Conservation (phyloP, 2,113 vertebrate genomes). For the Pelobates fuscus region DNA sequence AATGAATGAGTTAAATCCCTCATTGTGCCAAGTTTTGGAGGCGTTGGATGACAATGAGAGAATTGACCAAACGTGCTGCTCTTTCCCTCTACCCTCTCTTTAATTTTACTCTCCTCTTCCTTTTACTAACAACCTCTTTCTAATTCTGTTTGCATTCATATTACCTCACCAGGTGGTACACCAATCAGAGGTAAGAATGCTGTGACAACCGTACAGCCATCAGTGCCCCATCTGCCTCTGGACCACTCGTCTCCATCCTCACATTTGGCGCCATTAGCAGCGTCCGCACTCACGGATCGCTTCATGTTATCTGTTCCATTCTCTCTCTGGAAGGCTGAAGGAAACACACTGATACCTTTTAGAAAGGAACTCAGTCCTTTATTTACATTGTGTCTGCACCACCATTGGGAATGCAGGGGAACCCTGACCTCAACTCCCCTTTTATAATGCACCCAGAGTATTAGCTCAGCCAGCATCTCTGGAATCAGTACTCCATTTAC, state of each 20-base stretch:
- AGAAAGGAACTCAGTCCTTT: no score
- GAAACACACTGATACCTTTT: background rate
- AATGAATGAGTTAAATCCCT: background rate
- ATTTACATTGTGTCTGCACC: no score
- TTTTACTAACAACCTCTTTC: slow-evolving; percentile 91
- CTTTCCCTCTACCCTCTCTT: background rate
- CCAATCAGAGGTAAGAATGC: slow-evolving; percentile 99
- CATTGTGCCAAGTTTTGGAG: no score
- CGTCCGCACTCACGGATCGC: slow-evolving; percentile 53
- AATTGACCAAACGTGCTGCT: background rate
- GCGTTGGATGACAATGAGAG: no score
- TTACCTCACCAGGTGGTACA: slow-evolving; percentile 99
- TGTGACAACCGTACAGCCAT: slow-evolving; percentile 74
- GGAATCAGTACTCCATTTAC: no score
- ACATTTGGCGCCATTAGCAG: slow-evolving; percentile 48
- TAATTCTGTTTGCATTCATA: slow-evolving; percentile 99
- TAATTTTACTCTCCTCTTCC: slow-evolving; percentile 72
- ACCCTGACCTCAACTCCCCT: no score
- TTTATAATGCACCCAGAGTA: no score
- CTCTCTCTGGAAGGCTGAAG: background rate
- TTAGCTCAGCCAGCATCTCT: no score
- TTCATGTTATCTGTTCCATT: background rate
- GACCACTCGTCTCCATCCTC: slow-evolving; percentile 5
- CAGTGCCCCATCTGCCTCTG: slow-evolving; percentile 43
- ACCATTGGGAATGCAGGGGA: no score